Conservation (phyloP, 2,113 vertebrate genomes). For the Eulemur rufifrons region DNA sequence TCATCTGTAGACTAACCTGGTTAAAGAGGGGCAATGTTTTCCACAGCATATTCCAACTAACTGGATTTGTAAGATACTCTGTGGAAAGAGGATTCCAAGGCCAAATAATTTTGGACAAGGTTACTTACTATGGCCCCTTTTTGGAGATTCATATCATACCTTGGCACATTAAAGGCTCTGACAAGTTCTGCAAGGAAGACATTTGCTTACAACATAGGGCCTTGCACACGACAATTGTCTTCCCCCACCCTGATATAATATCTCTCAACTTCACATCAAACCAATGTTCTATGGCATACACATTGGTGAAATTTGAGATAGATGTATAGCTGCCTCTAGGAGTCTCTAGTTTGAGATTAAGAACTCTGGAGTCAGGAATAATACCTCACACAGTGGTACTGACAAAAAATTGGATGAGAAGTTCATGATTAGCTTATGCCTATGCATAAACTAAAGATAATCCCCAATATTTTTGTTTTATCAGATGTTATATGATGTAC, state of each 20-base stretch:
- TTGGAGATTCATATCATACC: too few relatives aligned
- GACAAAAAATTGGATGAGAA: not conserved
- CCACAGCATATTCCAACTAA: not conserved
- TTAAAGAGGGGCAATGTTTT: not conserved
- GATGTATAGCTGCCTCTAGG: too few relatives aligned
- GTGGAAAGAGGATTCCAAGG: not conserved
- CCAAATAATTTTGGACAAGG: not conserved
- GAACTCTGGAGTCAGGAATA: not conserved
- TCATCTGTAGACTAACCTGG: not conserved
- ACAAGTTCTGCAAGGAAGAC: not conserved
- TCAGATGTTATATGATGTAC: fast-evolving
- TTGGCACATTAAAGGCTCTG: not conserved
- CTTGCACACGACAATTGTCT: not conserved
- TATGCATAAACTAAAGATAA: not conserved
- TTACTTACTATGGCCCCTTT: not conserved
- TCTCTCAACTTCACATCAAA: not conserved
- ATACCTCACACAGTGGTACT: not conserved
- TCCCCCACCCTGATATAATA: not conserved
- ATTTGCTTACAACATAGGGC: not conserved
- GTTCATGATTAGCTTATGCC: not conserved
- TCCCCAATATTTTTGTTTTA: not conserved
- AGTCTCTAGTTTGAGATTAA: not conserved
- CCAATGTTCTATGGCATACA: too few relatives aligned
- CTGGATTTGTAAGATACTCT: not conserved
- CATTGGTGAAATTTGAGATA: not conserved